Conservation (phyloP, 2,888 invertebrate genomes). For the Gari tellinella region DNA sequence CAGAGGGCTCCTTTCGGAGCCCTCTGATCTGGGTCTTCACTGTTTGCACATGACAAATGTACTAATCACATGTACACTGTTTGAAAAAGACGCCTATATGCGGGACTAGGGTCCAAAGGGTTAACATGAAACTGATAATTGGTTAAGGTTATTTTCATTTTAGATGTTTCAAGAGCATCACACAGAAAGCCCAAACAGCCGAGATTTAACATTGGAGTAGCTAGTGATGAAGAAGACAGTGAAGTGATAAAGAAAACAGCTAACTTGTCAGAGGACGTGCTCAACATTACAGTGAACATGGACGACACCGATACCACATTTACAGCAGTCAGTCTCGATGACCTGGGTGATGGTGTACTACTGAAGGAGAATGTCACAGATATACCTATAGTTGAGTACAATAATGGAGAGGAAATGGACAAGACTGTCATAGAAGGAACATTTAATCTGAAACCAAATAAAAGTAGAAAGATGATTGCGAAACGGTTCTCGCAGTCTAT, state of each 20-base stretch:
- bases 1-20: too few relatives aligned
- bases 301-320: constrained; percentile 44
- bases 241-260: not conserved
- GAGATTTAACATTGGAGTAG: constrained; percentile 51
- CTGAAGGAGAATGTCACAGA: constrained; percentile 39
- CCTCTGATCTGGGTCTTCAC: too few relatives aligned
- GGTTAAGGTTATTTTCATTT: not conserved
- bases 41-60: too few relatives aligned
- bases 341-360: constrained; percentile 40
- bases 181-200: constrained; percentile 55
- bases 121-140: too few relatives aligned
- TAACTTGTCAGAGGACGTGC: constrained; percentile 5
- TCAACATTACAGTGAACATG: constrained; percentile 26
- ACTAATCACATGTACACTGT: too few relatives aligned
- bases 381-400: constrained; percentile 36
- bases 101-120: too few relatives aligned
- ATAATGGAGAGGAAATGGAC: constrained; percentile 30
- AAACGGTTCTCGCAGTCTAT: constrained; percentile 18
- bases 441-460: constrained; percentile 32
- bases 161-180: constrained; percentile 53
- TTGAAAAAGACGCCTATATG: too few relatives aligned
- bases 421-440: constrained; percentile 29
- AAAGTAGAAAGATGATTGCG: constrained; percentile 1
- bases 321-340: constrained; percentile 45
- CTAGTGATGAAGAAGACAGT: constrained; percentile 53